Base-by-base conservation (phyloP, 2,888 invertebrate species). In the Pterobdella sp. region DNA sequence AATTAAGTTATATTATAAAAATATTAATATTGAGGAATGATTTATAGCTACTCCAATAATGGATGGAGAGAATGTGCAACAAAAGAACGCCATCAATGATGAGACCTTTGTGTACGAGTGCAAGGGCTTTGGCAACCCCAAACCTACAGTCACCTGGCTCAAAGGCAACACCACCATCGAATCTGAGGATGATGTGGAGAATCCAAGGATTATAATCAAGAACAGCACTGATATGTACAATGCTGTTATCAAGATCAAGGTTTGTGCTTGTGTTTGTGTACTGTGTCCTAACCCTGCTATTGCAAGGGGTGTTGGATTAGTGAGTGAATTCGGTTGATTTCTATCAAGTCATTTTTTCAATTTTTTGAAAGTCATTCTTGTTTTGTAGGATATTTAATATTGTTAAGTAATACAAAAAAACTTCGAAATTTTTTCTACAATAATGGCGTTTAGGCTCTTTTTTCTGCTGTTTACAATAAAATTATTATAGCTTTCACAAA, bases 101-200 rank as follows among this genome's bases (percentile, higher is more conserved):
- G 71, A 71, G 35, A 71, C 71, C 14, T 71, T 71, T 36, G 71
- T 71, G 18, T 71, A 34, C 26, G 71, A 71, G 14, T 71, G 71
- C 71, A 71, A 71, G 60, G 60, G 34, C 56, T 71, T 35, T 63
- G 71, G 71, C 34, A 18, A 35, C 31, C 71, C 71, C 1, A 10
- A 7, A 35, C 71, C 71, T 31, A 63, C 63, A 10, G 63, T 63
- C 29, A 31, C 4, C 0, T 71, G 60, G 63, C 1, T 63, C 26
- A 56, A 63, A n/a, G 60, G 26, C 31, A 56, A 56, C 60, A 4
- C 7, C 3, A 56, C 10, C 60, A 4, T 56, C 7, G 60, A 56
- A 3, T 14, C 26, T 26, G 60, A 56, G n/a, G 49, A 42, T 22
- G 10, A 7, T 22, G n/a, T 26, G n/a, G 60, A 56, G 10, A n/a